Base-by-base conservation (phyloP, 53 echinoderm and acorn worm species). In the Paracentrotus lividus region DNA sequence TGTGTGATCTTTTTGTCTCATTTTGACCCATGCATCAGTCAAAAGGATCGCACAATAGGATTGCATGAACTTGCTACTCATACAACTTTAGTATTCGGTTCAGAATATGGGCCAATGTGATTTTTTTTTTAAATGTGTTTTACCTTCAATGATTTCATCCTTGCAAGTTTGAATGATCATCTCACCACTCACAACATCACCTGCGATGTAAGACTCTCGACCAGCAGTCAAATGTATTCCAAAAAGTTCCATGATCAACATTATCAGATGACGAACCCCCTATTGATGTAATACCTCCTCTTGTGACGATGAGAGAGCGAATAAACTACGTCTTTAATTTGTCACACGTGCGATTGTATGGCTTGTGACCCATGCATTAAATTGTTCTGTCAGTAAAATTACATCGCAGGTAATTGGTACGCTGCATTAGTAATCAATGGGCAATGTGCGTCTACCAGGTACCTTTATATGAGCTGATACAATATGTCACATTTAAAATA, bases 181-280 rank as follows among this genome's bases (percentile, higher is more conserved):
- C 53, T 91, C 91, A 23, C 91, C 91, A 24, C 51, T 91, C 1
- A 91, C 55, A 34, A 54, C 91, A 27, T 91, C 91, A 2, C 91
- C 91, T 12, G 77, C 66, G 23, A 91, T 24, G 49, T 18, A 91
- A 7, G 91, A 52, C 6, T 72, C 47, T 36, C 91, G 24, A 32
- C 77, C 77, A 40, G 91, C 91, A 8, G 91, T 91, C 52, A 91
- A 36, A 32, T 91, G 49, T 31, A 91, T 31, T 36, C 91, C 91
- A 34, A 91, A 91, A 24, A 91, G 27, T 76, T 91, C 91, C 91
- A 91, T 91, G n/a, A 29, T 85, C 20, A 59, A 51, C 90, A 69
- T 69, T 51, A 23, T 81, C 29, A 64, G n/a, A n/a, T n/a, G n/a
- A n/a, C n/a, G n/a, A n/a, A 64, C 64, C 9, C 31, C 8, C 31